Base-by-base conservation (phyloP, 1,140 invertebrate genomes). In the Ceratoteleas bidentatus region DNA sequence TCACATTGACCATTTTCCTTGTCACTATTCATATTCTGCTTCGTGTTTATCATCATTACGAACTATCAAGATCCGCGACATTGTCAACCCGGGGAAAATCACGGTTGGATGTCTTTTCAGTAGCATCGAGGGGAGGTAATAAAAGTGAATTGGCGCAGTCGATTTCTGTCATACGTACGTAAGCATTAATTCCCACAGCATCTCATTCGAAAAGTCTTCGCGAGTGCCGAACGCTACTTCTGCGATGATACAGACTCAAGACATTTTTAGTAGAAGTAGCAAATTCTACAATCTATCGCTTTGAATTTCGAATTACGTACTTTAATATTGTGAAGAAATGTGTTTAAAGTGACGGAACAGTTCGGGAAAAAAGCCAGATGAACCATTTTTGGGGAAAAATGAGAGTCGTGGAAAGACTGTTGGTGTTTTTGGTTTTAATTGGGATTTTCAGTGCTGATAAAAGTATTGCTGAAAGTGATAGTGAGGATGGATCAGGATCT, bases 111-210 rank as follows among this genome's bases (percentile, higher is more conserved):
- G 49, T 81, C 58, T 77, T 81, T 49, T 74, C 65, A 77, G 70
- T 78, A 78, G 76, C 61, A 70, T 81, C 64, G 84, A 84, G 87
- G 87, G 86, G 86, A 87, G 87, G 81, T 65, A 85, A 90, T 90
- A 90, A 90, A 90, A 86, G 85, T 88, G 88, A 88, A 86, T 88
- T 81, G 36, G 76, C 85, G 85, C 84, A 84, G 79, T 83, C 64
- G 84, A 85, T 77, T 86, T 73, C 78, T 86, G 85, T 85, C 89
- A 90, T 86, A 90, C 88, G 84, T 84, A 84, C 84, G 81, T 85
- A 87, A 87, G 87, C 87, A 76, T 86, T 82, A 74, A 83, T 69
- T 83, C 74, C 58, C 50, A 69, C 34, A 69, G 53, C 69, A 83
- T 78, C 74, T 54, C 57, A 54, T 64, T 73, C 24, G 69, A 65